Percentiles rank a stretch among this genome's conserved stretches.
These are phyloP conservation scores for Periophthalmus modestus DNA, from an alignment of 2,113 vertebrate species.

Conservation along the genomic window DNA sequence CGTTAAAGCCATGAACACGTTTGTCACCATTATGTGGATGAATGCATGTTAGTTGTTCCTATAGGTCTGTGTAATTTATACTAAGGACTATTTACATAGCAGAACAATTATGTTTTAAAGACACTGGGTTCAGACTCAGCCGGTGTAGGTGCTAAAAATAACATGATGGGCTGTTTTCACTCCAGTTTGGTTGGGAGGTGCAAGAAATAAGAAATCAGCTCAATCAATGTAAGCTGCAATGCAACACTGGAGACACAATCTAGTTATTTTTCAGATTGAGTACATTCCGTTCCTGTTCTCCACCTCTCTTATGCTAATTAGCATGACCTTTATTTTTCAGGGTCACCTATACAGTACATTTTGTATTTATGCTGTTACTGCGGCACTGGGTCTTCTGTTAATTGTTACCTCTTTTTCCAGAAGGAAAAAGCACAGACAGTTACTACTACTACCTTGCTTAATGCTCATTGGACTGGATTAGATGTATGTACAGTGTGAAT, in stretches of 20 bases:
- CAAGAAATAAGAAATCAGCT: constrained; percentile 29
- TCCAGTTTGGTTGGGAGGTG: constrained; percentile 11
- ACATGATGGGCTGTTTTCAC: constrained; percentile 17
- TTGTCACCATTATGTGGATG: constrained; percentile 20
- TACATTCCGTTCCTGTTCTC: constrained; percentile 32
- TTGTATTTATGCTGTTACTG: constrained; percentile 19
- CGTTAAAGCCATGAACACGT: constrained; percentile 29
- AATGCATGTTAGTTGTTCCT: constrained; percentile 26
- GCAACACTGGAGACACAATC: constrained; percentile 32
- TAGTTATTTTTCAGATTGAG: constrained; percentile 22
- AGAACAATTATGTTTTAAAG: constrained; percentile 28
- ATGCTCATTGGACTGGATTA: constrained; percentile 3
- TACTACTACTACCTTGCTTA: neutral
- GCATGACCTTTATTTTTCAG: constrained; percentile 26
- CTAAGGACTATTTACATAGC: constrained; percentile 16
- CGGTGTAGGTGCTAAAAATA: constrained; percentile 43
- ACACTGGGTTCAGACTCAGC: constrained; percentile 22
- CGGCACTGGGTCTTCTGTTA: constrained; percentile 9
- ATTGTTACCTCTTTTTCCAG: neutral
- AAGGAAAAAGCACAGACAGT: constrained; percentile 13
- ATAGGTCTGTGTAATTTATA: constrained; percentile 25
- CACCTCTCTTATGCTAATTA: constrained; percentile 14
- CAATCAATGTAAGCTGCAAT: constrained; percentile 28
- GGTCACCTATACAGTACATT: constrained; percentile 38
- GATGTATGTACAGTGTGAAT: constrained; percentile 1